Evolutionary conservation across 2,113 vertebrate species (phyloP), one percentile per base, ranked within the genome.

Genomic region (Mola mola): DNA sequence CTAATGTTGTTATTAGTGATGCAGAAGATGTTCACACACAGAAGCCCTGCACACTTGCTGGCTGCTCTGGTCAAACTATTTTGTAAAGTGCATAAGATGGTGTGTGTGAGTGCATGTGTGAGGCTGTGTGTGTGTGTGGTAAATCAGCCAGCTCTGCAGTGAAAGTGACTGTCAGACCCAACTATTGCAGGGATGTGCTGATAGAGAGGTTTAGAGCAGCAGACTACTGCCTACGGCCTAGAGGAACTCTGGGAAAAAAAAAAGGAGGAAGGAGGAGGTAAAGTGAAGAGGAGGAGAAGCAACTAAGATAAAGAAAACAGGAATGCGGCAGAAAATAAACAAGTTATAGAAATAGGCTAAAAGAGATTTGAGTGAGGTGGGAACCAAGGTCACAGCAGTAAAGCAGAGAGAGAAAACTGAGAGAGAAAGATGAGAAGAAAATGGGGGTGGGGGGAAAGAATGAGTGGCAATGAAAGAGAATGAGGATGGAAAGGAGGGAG

Each of bases 271-370:
- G 46, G 43, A 33, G 33, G 8, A 37, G 10, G 33, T 36, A 79
- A 53, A 42, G 63, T 33, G 74, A 37, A 75, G 64, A 82, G 67
- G 78, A 74, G 78, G 63, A 72, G 68, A 67, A 75, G 85, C 59
- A 71, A 72, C 36, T 68, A 34, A 85, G 80, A 87, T 82, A 87
- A 88, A 86, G 87, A 82, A 88, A 87, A 84, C 76, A 81, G 83
- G 75, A 84, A 81, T 81, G 80, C 69, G 38, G 76, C 78, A 83
- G 88, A 83, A 87, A 88, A 87, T 88, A 87, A 88, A 90, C 87
- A 87, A 81, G 78, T 77, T 81, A 82, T 21, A 64, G 80, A 77
- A 82, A 73, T 47, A 40, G 58, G 42, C 53, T 62, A 50, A 20
- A 75, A 63, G 53, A 63, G 77, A 87, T 87, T 89, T 78, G 57